Base-by-base conservation (phyloP, 2,113 vertebrate species). In the Otocyon megalotis region DNA sequence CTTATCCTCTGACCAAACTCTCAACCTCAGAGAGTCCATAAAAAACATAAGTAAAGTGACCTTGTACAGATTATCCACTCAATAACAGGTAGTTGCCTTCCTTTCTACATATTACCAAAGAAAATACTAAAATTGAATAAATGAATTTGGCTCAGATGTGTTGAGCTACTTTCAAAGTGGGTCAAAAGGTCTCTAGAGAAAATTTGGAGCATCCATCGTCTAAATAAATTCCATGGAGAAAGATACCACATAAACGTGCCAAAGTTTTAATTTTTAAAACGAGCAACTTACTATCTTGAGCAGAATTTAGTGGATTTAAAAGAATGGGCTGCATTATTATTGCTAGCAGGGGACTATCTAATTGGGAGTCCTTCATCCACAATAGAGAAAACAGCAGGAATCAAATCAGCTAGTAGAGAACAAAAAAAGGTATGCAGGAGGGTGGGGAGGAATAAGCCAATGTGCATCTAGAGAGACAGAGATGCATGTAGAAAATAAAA, bases 141-240 rank as follows among this genome's bases (percentile, higher is more conserved):
- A 54, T 93, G 30, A 77, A 90, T 96, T 86, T 83, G 88, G 53
- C 65, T 93, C 26, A 69, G 35, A 87, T 17, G 84, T 53, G 77
- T 82, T 93, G 58, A 90, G 17, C 67, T 93, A 90, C 67, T 97
- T 95, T 67, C 56, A 95, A 98, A 97, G 60, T 97, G 77, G 97
- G 95, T 97, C 97, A 98, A 94, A 96, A 88, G 71, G n/a, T 82
- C 95, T 96, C 96, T 20, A 37, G 95, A 67, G 97, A 89, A 92
- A 88, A 92, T 62, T 26, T 93, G 65, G 79, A 92, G 37, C 93
- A 32, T 93, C 85, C 79, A 95, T 96, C 94, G n/a, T 93, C 72
- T 95, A 97, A 97, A 97, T 97, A 96, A 97, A 96, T 98, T 91
- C 86, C 50, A 54, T 37, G 62, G 94, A 98, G 97, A 95, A 97